Evolutionary conservation across 2,113 vertebrate species (phyloP).

Genomic region (Apodemus speciosus): DNA sequence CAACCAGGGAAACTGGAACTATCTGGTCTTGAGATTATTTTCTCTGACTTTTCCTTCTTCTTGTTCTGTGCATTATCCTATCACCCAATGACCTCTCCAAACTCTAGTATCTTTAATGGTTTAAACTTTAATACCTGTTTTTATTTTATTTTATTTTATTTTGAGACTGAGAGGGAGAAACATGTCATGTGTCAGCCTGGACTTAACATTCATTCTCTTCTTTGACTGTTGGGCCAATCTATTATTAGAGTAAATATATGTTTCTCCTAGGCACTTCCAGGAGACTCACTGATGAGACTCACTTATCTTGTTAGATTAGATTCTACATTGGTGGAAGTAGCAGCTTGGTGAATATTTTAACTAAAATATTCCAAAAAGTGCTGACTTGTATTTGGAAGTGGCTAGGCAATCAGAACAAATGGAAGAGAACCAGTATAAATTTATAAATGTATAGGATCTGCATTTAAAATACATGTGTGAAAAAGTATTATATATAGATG

Average conservation of each 20-base stretch:
- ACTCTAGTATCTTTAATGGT: background rate
- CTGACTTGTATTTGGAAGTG: background rate
- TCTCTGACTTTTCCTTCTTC: background rate
- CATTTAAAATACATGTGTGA: background rate
- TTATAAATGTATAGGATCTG: slow-evolving; percentile 6
- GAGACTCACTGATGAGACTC: slow-evolving; percentile 3
- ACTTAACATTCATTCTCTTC: background rate
- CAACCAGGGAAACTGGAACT: fast-evolving
- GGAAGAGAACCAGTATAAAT: slow-evolving; percentile 25
- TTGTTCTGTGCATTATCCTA: background rate
- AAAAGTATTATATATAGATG: background rate
- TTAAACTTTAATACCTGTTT: background rate
- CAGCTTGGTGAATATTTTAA: background rate
- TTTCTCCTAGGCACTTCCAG: background rate
- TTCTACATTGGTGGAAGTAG: background rate
- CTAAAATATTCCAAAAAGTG: slow-evolving; percentile 28
- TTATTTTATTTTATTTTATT: background rate
- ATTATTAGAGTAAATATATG: background rate
- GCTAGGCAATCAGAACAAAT: background rate
- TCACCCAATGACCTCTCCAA: background rate
- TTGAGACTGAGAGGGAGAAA: background rate
- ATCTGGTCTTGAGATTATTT: background rate
- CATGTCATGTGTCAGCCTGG: background rate
- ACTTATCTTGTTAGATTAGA: background rate
- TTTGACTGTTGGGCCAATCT: background rate